Evolutionary conservation across 2,113 vertebrate species (phyloP).

Genomic region (Ornithorhynchus anatinus): DNA sequence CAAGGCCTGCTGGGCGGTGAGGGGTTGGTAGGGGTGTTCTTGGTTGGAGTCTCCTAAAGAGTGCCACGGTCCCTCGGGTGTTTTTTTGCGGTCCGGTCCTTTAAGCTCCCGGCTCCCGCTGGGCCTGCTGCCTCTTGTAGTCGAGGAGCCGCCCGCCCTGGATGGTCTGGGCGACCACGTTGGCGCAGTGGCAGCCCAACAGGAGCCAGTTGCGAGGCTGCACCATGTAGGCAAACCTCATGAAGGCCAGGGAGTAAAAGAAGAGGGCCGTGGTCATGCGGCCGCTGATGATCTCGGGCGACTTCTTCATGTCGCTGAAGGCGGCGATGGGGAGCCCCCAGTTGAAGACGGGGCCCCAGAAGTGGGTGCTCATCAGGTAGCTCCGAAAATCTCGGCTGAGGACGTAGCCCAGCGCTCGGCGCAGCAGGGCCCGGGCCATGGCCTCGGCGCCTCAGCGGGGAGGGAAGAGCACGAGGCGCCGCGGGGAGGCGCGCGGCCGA

Average conservation of each 20-base stretch:
- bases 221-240: constrained; percentile 29
- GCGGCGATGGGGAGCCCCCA: constrained; percentile 26
- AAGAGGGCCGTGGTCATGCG: constrained; percentile 19
- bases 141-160: not conserved
- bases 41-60: no score
- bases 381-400: constrained; percentile 28
- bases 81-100: no score
- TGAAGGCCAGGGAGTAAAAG: constrained; percentile 27
- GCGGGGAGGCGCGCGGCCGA: fast-evolving
- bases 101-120: no score
- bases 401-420: not conserved
- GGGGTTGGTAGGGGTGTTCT: no score
- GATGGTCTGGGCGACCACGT: constrained; percentile 6
- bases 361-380: constrained; percentile 34
- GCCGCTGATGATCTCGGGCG: constrained; percentile 16
- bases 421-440: not conserved
- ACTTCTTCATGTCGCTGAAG: constrained; percentile 14
- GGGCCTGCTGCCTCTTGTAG: no score
- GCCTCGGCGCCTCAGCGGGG: no score
- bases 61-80: no score
- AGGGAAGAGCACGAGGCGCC: no score
- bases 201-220: constrained; percentile 36
- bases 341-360: constrained; percentile 45
- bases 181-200: constrained; percentile 30
- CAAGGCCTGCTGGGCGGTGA: no score